phyloP scores from a whole-genome alignment of 2,888 invertebrate species.

The Agriopis marginaria region DNA sequence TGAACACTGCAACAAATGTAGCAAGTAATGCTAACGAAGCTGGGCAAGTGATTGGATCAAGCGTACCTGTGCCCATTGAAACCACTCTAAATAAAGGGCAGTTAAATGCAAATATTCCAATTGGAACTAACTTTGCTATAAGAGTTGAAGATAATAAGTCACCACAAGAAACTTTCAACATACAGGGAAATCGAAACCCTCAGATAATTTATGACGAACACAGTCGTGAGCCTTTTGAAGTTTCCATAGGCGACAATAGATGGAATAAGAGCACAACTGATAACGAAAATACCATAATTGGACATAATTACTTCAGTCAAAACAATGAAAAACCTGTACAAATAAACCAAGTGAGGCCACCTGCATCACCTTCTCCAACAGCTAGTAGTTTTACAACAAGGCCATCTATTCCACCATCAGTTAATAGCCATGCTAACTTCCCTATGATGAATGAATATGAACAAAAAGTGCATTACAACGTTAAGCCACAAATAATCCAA shows the following conservation, averaged over 20 bases:
- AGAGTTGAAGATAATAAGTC: constrained; percentile 76
- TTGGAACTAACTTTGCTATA: constrained; percentile 82
- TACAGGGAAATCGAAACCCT: constrained; percentile 62
- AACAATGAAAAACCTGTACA: constrained; percentile 43
- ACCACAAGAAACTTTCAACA: constrained; percentile 64
- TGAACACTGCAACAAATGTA: constrained; percentile 76
- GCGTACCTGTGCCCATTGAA: constrained; percentile 71
- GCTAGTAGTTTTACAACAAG: constrained; percentile 38
- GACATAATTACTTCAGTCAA: constrained; percentile 45
- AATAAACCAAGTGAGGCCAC: constrained; percentile 23
- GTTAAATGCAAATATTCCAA: constrained; percentile 79
- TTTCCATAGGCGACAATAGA: constrained; percentile 67
- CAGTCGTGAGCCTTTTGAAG: constrained; percentile 54
- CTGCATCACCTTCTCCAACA: constrained; percentile 17
- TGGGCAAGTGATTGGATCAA: constrained; percentile 72
- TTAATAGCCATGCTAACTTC: constrained; percentile 83
- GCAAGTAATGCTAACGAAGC: constrained; percentile 63
- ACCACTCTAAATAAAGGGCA: constrained; percentile 61
- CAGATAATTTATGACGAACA: constrained; percentile 56
- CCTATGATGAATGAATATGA: constrained; percentile 72
- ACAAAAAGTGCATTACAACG: constrained; percentile 18
- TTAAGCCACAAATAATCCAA: constrained; percentile 45
- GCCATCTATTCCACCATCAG: constrained; percentile 56
- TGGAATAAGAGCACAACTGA: constrained; percentile 71
- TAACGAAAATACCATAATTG: constrained; percentile 34